Evolutionary conservation across 2,888 invertebrate species (phyloP), one percentile per base, ranked within the genome.

Genomic region (Heliconius sara): DNA sequence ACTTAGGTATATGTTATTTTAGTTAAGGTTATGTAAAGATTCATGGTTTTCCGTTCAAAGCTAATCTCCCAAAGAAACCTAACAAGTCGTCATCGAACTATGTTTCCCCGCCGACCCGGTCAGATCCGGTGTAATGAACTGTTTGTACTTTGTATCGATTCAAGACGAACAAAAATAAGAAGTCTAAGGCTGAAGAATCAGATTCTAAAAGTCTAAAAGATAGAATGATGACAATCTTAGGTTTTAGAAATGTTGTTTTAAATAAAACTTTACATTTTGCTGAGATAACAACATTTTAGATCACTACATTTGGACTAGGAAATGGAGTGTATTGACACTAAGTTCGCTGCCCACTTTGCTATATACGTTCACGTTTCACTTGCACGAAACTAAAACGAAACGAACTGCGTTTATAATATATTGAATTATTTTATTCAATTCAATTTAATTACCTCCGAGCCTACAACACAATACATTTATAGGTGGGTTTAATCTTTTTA

Each of bases 401-500:
- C 57, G 10, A 57, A 9, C 19, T 22, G 57, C 9, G 22, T 57
- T 9, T n/a, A 12, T 60, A 60, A 60, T n/a, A 60, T 60, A 60
- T 60, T 60, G 10, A n/a, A 60, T 60, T 60, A 60, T 60, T n/a
- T 2, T 10, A 60, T n/a, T 47, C 5, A 16, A 47, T 39, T 52
- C 52, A 52, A 52, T 52, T 52, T 52, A 52, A 52, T 22, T 52
- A 52, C 7, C 52, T 52, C 22, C 52, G 22, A 52, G 19, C n/a
- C 3, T 60, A 39, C 30, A 67, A 39, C n/a, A 39, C n/a, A 68
- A 39, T 57, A 34, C 57, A 57, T 34, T 52, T 52, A 22, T 22
- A 25, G 30, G 30, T n/a, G n/a, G n/a, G n/a, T 13, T 39, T 77
- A 74, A 80, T 80, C 77, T 80, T 22, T 76, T 73, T 77, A 67